These are phyloP conservation scores for Cheilosia vernalis DNA, from an alignment of 2,888 invertebrate species.

Conservation along the genomic window DNA sequence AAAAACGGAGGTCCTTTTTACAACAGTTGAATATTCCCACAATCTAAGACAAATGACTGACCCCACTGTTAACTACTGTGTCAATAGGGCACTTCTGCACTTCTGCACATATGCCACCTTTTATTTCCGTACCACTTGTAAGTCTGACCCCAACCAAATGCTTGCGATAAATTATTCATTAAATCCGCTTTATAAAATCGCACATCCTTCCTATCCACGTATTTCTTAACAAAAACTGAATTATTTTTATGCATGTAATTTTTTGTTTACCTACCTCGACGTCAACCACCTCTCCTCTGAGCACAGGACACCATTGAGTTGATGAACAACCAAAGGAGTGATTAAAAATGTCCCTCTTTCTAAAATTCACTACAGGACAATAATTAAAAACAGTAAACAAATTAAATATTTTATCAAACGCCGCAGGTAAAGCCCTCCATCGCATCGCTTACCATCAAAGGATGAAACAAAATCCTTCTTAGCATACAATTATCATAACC, in stretches of 20 bases:
- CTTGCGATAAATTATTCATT: no score
- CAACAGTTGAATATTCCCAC: no score
- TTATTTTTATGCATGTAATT: background rate
- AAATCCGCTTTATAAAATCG: no score
- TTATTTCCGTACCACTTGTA: no score
- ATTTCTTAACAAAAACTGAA: no score
- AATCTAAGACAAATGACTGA: no score
- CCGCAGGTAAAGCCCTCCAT: slow-evolving; percentile 46
- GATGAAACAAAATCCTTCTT: slow-evolving; percentile 72
- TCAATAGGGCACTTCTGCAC: no score
- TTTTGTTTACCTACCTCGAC: background rate
- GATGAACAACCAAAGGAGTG: slow-evolving; percentile 48
- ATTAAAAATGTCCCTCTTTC: slow-evolving; percentile 64
- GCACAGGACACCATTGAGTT: slow-evolving; percentile 23
- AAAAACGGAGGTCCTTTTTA: no score
- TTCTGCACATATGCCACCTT: no score
- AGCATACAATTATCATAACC: slow-evolving; percentile 71
- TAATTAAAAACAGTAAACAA: slow-evolving; percentile 69
- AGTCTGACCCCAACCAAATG: no score
- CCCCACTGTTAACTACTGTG: no score
- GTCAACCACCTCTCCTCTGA: background rate
- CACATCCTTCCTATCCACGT: no score
- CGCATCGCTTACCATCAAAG: slow-evolving; percentile 39
- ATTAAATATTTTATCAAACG: slow-evolving; percentile 69
- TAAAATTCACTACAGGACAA: slow-evolving; percentile 54